phyloP scores from a whole-genome alignment of 2,888 invertebrate species.

The Lysandra bellargus region DNA sequence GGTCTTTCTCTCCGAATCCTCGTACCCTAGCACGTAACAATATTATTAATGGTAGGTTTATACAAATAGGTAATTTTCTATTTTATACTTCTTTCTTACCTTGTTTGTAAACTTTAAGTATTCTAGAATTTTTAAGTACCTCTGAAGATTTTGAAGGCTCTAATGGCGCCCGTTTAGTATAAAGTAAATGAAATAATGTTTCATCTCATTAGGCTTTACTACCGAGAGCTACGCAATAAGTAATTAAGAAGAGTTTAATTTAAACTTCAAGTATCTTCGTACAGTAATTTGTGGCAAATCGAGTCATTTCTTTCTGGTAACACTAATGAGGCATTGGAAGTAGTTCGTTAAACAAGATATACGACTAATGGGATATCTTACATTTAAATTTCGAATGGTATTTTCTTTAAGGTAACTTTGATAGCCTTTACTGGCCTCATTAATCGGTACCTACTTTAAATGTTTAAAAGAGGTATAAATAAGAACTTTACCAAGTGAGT shows the following conservation, averaged over 20 bases:
- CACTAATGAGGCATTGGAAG: conserved; percentile 17
- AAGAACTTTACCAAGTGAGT: too few species aligned
- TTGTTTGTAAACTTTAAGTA: too few species aligned
- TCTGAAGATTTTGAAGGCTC: too few species aligned
- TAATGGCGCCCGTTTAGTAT: not conserved
- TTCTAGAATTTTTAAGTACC: too few species aligned
- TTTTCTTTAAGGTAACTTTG: not conserved
- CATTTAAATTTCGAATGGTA: not conserved
- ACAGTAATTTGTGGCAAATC: conserved; percentile 17
- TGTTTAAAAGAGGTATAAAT: not conserved
- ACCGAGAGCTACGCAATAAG: conserved; percentile 3
- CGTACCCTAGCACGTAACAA: too few species aligned
- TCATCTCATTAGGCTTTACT: not conserved
- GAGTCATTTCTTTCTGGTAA: conserved; percentile 19
- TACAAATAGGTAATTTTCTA: too few species aligned
- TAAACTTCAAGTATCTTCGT: not conserved
- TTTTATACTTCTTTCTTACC: too few species aligned
- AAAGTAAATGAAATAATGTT: not conserved
- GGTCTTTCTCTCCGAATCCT: too few species aligned
- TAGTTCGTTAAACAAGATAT: conserved; percentile 20
- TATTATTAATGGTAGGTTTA: too few species aligned
- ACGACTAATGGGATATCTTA: not conserved
- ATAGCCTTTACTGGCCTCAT: not conserved
- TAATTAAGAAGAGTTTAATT: conserved; percentile 4
- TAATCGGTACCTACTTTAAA: not conserved